Conservation (phyloP, 2,797 vertebrate species). For the Tenualosa ilisha region DNA sequence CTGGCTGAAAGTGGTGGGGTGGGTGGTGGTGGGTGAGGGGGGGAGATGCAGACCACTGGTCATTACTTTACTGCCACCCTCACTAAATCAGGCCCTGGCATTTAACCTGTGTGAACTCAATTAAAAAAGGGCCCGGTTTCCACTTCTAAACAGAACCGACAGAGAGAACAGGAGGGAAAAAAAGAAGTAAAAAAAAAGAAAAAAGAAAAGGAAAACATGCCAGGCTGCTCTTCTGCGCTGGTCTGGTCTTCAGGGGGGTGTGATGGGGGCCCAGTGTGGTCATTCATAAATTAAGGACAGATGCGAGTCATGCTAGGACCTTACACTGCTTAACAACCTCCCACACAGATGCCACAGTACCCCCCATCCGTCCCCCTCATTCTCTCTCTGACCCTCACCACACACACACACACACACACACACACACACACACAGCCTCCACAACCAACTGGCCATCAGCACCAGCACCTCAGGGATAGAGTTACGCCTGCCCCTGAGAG, state of each 20-base stretch:
- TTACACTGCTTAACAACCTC: slow-evolving; percentile 60
- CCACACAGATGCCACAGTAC: slow-evolving; percentile 65
- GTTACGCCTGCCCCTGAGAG: slow-evolving; percentile 66
- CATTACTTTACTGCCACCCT: slow-evolving; percentile 39
- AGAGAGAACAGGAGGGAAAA: neutral
- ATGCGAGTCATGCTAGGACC: slow-evolving; percentile 19
- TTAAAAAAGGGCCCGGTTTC: slow-evolving; percentile 24
- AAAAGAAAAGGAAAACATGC: slow-evolving; percentile 28
- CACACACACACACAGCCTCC: slow-evolving; percentile 18
- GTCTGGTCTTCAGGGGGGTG: neutral
- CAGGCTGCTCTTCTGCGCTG: neutral
- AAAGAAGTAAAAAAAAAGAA: neutral
- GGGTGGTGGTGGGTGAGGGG: neutral
- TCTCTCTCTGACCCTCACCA: neutral
- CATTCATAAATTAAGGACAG: slow-evolving; percentile 23
- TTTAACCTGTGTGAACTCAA: slow-evolving; percentile 34
- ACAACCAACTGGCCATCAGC: slow-evolving; percentile 22
- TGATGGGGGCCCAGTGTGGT: neutral
- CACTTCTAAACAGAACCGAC: neutral
- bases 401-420: no score
- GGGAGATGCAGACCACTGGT: neutral
- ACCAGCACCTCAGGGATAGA: slow-evolving; percentile 57
- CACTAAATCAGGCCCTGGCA: slow-evolving; percentile 9
- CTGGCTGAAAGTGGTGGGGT: neutral
- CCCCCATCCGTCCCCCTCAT: slow-evolving; percentile 44